phyloP scores from a whole-genome alignment of 2,888 invertebrate species.

The Sialis fuliginosa region DNA sequence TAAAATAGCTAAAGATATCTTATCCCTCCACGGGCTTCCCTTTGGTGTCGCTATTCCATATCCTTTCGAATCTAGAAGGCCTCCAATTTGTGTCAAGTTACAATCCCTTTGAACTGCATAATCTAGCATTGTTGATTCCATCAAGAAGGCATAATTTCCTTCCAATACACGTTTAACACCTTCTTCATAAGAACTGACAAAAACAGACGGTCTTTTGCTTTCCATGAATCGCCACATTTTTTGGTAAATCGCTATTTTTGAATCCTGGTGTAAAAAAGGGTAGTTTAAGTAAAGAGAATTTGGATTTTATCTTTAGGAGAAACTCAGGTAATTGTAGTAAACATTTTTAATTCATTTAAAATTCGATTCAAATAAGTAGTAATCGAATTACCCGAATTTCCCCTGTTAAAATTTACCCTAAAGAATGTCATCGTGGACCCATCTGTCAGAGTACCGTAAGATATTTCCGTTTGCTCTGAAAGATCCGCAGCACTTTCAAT shows the following conservation, averaged over 20 bases:
- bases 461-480: slow-evolving; percentile 81
- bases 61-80: slow-evolving; percentile 60
- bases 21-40: slow-evolving; percentile 93
- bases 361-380: too few relatives aligned
- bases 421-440: slow-evolving; percentile 98
- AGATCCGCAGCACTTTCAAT: slow-evolving; percentile 93
- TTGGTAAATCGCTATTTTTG: slow-evolving; percentile 77
- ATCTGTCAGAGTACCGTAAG: slow-evolving; percentile 83
- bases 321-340: neutral
- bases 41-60: slow-evolving; percentile 96
- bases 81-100: slow-evolving; percentile 93
- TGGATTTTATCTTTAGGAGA: too few relatives aligned
- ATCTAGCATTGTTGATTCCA: slow-evolving; percentile 97
- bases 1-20: slow-evolving; percentile 84
- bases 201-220: slow-evolving; percentile 54
- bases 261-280: slow-evolving; percentile 37
- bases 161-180: slow-evolving; percentile 73
- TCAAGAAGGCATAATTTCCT: slow-evolving; percentile 91
- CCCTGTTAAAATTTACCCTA: slow-evolving; percentile 40
- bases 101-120: slow-evolving; percentile 91
- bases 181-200: slow-evolving; percentile 80
- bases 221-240: slow-evolving; percentile 97
- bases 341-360: neutral
- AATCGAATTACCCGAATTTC: neutral
- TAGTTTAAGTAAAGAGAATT: too few relatives aligned